phyloP scores from a whole-genome alignment of 2,113 vertebrate species.

The Narcine bancroftii region DNA sequence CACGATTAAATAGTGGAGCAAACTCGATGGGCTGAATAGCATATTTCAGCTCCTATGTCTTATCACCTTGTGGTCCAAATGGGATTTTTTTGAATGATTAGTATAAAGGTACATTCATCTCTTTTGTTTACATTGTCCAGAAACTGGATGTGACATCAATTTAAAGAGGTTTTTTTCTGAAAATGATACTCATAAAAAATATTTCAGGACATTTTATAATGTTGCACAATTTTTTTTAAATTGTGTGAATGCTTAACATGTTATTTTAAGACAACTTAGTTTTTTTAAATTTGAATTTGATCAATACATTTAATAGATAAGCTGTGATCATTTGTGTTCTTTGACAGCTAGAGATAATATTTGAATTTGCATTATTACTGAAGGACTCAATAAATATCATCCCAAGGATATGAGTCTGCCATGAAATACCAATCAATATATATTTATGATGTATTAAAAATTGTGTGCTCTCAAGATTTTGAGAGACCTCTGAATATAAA shows the following conservation, averaged over 20 bases:
- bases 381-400: background rate
- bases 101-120: background rate
- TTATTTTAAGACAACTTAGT: background rate
- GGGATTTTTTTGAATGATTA: background rate
- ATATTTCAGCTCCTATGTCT: too few relatives aligned
- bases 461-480: background rate
- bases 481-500: background rate
- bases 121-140: background rate
- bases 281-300: background rate
- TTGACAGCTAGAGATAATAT: background rate
- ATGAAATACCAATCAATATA: slow-evolving; percentile 2
- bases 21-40: too few relatives aligned
- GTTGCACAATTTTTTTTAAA: background rate
- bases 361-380: background rate
- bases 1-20: too few relatives aligned
- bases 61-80: too few relatives aligned
- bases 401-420: background rate
- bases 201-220: background rate
- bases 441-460: background rate
- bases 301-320: background rate
- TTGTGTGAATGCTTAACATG: background rate
- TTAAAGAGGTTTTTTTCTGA: background rate
- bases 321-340: background rate
- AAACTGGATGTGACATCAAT: background rate
- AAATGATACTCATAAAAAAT: background rate